Conservation (phyloP, 1,140 invertebrate genomes). For the Microplitis mediator region DNA sequence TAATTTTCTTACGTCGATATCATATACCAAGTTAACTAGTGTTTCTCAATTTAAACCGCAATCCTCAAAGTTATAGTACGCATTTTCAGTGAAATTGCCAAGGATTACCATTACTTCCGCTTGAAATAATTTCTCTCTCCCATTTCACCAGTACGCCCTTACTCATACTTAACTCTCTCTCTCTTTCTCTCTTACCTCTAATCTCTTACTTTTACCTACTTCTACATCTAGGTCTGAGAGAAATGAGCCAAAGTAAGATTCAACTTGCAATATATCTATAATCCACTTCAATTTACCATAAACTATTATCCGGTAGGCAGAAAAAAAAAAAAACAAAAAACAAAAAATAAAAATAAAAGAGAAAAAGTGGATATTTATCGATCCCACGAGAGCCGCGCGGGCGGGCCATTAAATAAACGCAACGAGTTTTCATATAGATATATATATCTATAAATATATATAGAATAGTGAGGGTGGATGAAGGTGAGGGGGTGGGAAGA, state of each 20-base stretch:
- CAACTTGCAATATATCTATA: conserved; percentile 28
- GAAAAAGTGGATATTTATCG: conserved; percentile 15
- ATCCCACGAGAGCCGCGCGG: conserved; percentile 2
- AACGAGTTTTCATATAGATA: conserved; percentile 1
- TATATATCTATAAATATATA: neutral
- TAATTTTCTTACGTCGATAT: too few relatives aligned
- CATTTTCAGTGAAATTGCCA: conserved; percentile 53
- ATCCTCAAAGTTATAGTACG: conserved; percentile 36
- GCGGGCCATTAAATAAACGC: conserved; percentile 28
- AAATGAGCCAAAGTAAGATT: conserved; percentile 26
- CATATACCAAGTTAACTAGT: too few relatives aligned
- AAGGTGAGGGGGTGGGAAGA: too few relatives aligned
- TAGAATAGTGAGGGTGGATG: neutral
- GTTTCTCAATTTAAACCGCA: neutral
- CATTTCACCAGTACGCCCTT: neutral
- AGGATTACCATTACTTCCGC: conserved; percentile 58
- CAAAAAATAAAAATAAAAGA: conserved; percentile 20
- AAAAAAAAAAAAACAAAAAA: neutral
- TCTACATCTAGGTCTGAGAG: neutral
- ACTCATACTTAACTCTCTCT: neutral
- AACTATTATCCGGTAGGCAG: conserved; percentile 40
- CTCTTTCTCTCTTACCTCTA: neutral
- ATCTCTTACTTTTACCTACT: neutral
- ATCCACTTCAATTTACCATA: conserved; percentile 59
- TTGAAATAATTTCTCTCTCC: conserved; percentile 44